Evolutionary conservation across 2,888 invertebrate species (phyloP).

Genomic region (Chrysomela aeneicollis): DNA sequence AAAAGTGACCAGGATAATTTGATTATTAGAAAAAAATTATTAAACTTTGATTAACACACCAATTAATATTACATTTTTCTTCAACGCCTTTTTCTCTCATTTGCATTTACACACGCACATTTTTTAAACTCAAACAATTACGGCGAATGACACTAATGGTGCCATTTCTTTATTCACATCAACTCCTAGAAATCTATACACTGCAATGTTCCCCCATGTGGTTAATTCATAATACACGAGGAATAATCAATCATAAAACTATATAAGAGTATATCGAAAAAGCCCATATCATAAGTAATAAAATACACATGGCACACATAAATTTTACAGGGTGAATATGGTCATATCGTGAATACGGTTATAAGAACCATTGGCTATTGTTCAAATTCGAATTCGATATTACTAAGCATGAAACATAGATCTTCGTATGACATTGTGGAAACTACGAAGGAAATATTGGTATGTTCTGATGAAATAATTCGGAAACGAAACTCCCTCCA

Average conservation of each 20-base stretch:
- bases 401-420: no score
- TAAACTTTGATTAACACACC: no score
- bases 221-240: conserved; percentile 14
- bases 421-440: no score
- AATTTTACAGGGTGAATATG: conserved; percentile 22
- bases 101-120: conserved; percentile 31
- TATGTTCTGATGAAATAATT: background rate
- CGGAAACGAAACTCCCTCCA: background rate
- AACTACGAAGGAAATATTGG: background rate
- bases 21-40: no score
- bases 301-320: conserved; percentile 20
- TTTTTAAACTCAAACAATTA: conserved; percentile 24
- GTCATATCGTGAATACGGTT: no score
- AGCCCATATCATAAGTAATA: conserved; percentile 25
- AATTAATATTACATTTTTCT: conserved; percentile 26
- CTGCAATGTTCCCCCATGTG: conserved; percentile 25
- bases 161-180: conserved; percentile 31
- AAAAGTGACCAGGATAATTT: no score
- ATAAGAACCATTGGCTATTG: no score
- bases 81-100: conserved; percentile 29
- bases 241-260: conserved; percentile 29
- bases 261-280: conserved; percentile 25
- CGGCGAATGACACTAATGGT: conserved; percentile 23
- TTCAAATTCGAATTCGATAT: no score
- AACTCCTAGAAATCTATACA: conserved; percentile 30